Base-by-base conservation (phyloP, 37 sponge, comb jelly and placozoan genomes). In the Axinella damicornis region DNA sequence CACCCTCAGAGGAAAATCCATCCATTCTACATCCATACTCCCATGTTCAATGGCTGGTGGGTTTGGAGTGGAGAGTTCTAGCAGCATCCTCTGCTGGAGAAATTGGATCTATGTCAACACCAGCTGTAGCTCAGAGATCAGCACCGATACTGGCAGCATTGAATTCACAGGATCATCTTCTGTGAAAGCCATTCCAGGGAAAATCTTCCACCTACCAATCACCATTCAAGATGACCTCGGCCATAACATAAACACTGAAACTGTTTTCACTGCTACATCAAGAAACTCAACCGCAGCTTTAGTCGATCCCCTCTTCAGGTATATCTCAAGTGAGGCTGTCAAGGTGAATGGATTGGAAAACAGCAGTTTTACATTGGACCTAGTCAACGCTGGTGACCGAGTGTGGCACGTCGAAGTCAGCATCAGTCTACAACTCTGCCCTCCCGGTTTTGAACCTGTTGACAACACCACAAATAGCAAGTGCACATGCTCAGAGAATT, bases 1-100 rank as follows among this genome's bases (percentile, higher is more conserved):
- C 13, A 27, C 25, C 14, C 6, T 57, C 19, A 63, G 70, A 14
- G 62, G 75, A 54, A n/a, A n/a, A n/a, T 54, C 88, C 37, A 92
- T 92, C n/a, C 66, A 83, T 68, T 57, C 78, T 0, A 83, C 88
- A 27, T 87, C 92, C 2, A 30, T 92, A 27, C 61, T 75, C 1
- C 75, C 88, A 2, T 92, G 92, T 58, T 27, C 85, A 28, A 33
- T 40, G 62, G 86, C 63, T 0, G 41, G 54, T 16, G 67, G 27
- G 21, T 19, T 27, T 37, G n/a, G n/a, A n/a, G 28, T n/a, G n/a
- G n/a, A n/a, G n/a, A n/a, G 36, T 5, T 1, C 53, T 1, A 76
- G 22, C 0, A 65, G 6, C 17, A 36, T 73, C 2, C 74, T 90
- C 36, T 79, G 79, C 34, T 84, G 80, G 85, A 79, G 58, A 53